Evolutionary conservation across 1,140 invertebrate species (phyloP).

Genomic region (Dryas iulia): DNA sequence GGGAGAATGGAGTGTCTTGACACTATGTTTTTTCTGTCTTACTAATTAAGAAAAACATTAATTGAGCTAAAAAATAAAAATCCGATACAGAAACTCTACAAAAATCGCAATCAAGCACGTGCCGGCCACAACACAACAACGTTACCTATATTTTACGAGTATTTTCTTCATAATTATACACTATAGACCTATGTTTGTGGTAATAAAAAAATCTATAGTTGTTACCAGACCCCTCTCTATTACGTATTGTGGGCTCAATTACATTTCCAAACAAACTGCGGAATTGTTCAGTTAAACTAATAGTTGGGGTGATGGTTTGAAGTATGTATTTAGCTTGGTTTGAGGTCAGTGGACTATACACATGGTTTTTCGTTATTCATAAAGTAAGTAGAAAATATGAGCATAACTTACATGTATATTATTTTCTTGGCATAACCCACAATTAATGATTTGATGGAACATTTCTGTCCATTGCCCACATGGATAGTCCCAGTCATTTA

Average conservation of each 20-base stretch:
- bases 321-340: not conserved
- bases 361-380: not conserved
- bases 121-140: too few relatives aligned
- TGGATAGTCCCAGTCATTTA: too few relatives aligned
- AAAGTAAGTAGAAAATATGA: not conserved
- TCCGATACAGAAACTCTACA: too few relatives aligned
- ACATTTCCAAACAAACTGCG: constrained; percentile 8
- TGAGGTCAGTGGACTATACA: not conserved
- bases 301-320: not conserved
- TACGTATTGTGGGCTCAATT: constrained; percentile 7
- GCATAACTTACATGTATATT: not conserved
- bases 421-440: not conserved
- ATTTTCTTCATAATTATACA: too few relatives aligned
- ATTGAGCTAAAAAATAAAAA: too few relatives aligned
- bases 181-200: not conserved
- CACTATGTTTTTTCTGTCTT: too few relatives aligned
- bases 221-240: constrained; percentile 12
- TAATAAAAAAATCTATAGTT: not conserved
- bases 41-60: too few relatives aligned
- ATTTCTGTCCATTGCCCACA: too few relatives aligned
- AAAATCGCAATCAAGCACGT: too few relatives aligned
- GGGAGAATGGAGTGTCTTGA: too few relatives aligned
- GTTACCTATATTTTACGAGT: too few relatives aligned
- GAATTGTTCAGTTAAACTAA: constrained; percentile 3
- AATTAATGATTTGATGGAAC: too few relatives aligned